Evolutionary conservation across 2,888 invertebrate species (phyloP).

Genomic region (Branchellion lobata): DNA sequence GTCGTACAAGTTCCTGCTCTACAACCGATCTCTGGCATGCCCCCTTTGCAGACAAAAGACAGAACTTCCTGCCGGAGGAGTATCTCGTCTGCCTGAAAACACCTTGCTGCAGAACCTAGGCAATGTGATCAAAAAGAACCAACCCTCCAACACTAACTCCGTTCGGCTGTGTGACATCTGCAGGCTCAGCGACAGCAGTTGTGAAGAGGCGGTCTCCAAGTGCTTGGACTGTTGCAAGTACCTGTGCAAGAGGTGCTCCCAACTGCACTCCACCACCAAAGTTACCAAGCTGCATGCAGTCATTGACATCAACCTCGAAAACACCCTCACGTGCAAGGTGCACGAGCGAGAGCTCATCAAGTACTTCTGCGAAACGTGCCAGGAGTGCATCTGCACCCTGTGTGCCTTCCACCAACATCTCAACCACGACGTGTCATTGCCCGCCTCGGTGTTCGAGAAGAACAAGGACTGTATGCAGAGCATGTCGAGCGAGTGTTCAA

Average conservation of each 20-base stretch:
- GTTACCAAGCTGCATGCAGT: constrained; percentile 60
- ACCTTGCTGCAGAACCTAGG: constrained; percentile 60
- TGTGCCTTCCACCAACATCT: constrained; percentile 62
- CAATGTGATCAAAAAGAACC: constrained; percentile 50
- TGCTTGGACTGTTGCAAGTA: constrained; percentile 61
- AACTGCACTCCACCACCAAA: constrained; percentile 58
- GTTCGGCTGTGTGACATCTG: constrained; percentile 46
- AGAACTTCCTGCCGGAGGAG: constrained; percentile 60
- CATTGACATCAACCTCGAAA: constrained; percentile 61
- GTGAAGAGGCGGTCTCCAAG: constrained; percentile 56
- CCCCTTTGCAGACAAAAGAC: constrained; percentile 61
- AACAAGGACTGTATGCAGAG: constrained; percentile 51
- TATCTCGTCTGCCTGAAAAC: constrained; percentile 60
- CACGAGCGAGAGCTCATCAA: constrained; percentile 59
- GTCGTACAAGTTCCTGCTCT: constrained; percentile 55
- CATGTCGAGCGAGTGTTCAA: constrained; percentile 47
- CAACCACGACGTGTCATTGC: constrained; percentile 60
- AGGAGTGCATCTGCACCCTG: constrained; percentile 60
- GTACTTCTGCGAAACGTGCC: constrained; percentile 62
- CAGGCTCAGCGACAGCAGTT: not conserved
- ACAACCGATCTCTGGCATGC: constrained; percentile 58
- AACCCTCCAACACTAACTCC: not conserved
- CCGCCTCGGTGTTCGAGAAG: constrained; percentile 58
- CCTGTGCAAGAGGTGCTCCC: constrained; percentile 59
- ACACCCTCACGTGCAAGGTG: constrained; percentile 60